A percentile compares a stretch with the other conserved stretches of the same genome.
Evolutionary conservation across 2,113 vertebrate genomes (phyloP).

Genomic region (Erinaceus europaeus): DNA sequence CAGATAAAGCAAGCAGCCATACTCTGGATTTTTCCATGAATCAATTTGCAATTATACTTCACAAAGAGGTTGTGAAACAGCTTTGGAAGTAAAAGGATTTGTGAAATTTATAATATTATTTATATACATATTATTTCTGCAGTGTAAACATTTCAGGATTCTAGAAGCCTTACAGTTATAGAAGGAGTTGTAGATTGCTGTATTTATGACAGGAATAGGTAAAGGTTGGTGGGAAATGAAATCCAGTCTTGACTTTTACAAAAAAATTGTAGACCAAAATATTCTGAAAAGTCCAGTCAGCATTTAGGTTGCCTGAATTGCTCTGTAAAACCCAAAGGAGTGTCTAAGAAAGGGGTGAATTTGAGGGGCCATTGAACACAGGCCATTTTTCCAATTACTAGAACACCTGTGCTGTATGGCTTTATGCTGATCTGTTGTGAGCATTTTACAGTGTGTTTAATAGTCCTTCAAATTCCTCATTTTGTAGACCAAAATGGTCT

Average conservation of each 20-base stretch:
- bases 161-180: neutral
- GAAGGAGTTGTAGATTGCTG: neutral
- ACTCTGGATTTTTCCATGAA: neutral
- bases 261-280: neutral
- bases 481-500: conserved; percentile 71
- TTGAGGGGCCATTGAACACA: conserved; percentile 79
- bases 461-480: conserved; percentile 80
- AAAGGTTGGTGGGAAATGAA: neutral
- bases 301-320: conserved; percentile 25
- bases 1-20: neutral
- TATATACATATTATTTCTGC: neutral
- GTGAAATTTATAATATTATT: neutral
- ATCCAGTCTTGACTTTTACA: neutral
- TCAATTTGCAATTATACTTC: neutral
- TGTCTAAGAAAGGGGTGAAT: conserved; percentile 62
- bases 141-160: neutral
- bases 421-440: conserved; percentile 79
- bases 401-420: conserved; percentile 81
- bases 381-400: conserved; percentile 79
- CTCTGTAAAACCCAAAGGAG: conserved; percentile 53
- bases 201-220: neutral
- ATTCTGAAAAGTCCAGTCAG: conserved; percentile 57
- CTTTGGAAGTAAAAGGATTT: neutral
- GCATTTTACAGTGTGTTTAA: conserved; percentile 81
- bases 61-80: neutral